These are phyloP conservation scores for Varanus salvator DNA, from an alignment of 2,113 vertebrate genomes.

Conservation along the genomic window DNA sequence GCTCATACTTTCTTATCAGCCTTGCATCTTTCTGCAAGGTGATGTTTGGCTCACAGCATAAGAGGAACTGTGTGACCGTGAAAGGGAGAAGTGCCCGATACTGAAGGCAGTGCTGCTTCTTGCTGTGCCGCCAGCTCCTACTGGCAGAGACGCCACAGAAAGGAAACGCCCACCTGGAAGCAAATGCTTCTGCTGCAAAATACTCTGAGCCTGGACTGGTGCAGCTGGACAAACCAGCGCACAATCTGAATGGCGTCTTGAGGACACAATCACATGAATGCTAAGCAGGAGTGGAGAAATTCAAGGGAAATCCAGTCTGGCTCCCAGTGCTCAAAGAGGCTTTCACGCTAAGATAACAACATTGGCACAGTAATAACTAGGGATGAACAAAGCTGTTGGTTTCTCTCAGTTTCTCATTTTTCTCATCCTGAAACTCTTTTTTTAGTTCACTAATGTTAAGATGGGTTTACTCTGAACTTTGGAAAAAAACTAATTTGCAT, in stretches of 20 bases:
- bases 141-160: constrained; percentile 9
- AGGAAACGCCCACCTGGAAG: constrained; percentile 14
- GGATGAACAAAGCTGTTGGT: not conserved
- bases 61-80: not conserved
- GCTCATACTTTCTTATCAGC: not conserved
- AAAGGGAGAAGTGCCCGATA: not conserved
- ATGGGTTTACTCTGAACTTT: too few relatives aligned
- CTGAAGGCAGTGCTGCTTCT: not conserved
- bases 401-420: too few relatives aligned
- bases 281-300: not conserved
- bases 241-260: not conserved
- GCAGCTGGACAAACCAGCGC: not conserved
- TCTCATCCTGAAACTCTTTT: too few relatives aligned
- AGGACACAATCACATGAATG: not conserved
- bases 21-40: not conserved
- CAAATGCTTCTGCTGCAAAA: not conserved
- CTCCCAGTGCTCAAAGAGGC: not conserved
- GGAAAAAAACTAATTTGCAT: too few relatives aligned
- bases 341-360: not conserved
- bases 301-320: not conserved
- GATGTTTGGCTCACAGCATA: not conserved
- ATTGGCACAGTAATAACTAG: not conserved
- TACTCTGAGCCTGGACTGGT: not conserved
- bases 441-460: too few relatives aligned
- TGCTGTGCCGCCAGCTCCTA: constrained; percentile 2